Base-by-base conservation (phyloP, 1,140 invertebrate species). In the Chironomus striatipennis region DNA sequence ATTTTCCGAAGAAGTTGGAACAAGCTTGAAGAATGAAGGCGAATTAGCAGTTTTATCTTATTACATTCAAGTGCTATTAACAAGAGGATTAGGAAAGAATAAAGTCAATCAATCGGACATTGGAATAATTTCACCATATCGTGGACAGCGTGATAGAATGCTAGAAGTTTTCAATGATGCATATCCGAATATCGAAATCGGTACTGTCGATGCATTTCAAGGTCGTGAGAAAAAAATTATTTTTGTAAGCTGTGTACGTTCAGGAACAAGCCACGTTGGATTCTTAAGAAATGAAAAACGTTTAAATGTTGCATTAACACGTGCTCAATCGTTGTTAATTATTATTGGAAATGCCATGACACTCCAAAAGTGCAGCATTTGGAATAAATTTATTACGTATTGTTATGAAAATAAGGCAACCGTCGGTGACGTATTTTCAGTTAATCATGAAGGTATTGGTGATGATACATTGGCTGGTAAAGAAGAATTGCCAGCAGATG, bases 191-290 rank as follows among this genome's bases (percentile, higher is more conserved):
- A 5, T 70, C 3, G 87, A 91, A 80, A 89, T 94, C 15, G 94
- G 94, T 1, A 93, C 93, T 0, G 91, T 94, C 3, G 94, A 96
- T 82, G 87, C 90, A n/a, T 96, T 95, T 81, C 94, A 96, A 81
- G 94, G 94, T 0, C 90, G 92, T 77, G 93, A 96, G 81, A 89
- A 90, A 78, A 82, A 88, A 42, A 88, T 92, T 0, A 93, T 96
- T 9, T 88, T 96, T 21, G 86, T 95, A 34, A 90, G 90, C 0
- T 94, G 93, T 2, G 93, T 94, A 15, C 85, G 92, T 76, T 88
- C 87, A 1, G 17, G 20, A 21, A 83, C 84, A 73, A 79, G 85
- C 76, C 83, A 86, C 42, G 82, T 94, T 42, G 91, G 92, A 12
- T 93, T 93, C 78, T 85, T 92, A 8, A 86, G 85, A n/a, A 88